Conservation (phyloP, 2,113 vertebrate species). For the Cyprinus carpio region DNA sequence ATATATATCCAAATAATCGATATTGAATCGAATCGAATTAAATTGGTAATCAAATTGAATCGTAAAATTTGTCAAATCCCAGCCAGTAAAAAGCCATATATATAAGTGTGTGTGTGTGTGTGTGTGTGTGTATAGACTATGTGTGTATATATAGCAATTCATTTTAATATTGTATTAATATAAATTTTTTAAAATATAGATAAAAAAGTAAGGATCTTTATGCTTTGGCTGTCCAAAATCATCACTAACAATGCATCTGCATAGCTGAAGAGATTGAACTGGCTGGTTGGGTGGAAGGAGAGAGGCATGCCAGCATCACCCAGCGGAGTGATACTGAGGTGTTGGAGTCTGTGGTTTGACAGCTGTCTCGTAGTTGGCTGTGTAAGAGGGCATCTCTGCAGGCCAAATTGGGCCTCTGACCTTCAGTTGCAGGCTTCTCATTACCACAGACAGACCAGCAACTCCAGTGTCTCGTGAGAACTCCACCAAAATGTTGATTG, state of each 20-base stretch:
- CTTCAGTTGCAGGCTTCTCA: constrained; percentile 71
- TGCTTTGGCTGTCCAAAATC: background rate
- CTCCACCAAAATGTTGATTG: background rate
- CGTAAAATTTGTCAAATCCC: no score
- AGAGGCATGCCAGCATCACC: constrained; percentile 66
- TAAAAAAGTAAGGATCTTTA: background rate
- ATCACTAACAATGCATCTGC: background rate
- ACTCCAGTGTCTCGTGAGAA: constrained; percentile 26
- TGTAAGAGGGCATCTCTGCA: constrained; percentile 78
- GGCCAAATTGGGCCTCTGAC: constrained; percentile 93
- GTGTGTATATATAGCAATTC: no score
- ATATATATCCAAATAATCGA: no score
- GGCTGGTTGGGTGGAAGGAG: constrained; percentile 70
- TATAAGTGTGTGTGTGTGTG: rapidly evolving
- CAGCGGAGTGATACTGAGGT: constrained; percentile 88
- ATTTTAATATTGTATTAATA: background rate
- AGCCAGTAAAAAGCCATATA: no score
- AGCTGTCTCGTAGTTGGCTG: constrained; percentile 80
- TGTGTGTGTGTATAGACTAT: no score
- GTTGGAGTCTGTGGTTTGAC: constrained; percentile 85
- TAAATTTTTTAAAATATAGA: background rate
- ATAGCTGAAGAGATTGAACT: background rate
- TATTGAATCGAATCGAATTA: no score
- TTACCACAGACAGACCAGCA: constrained; percentile 37
- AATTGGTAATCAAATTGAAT: no score